Conservation (phyloP, 2,888 invertebrate genomes). For the Aplocera efformata region DNA sequence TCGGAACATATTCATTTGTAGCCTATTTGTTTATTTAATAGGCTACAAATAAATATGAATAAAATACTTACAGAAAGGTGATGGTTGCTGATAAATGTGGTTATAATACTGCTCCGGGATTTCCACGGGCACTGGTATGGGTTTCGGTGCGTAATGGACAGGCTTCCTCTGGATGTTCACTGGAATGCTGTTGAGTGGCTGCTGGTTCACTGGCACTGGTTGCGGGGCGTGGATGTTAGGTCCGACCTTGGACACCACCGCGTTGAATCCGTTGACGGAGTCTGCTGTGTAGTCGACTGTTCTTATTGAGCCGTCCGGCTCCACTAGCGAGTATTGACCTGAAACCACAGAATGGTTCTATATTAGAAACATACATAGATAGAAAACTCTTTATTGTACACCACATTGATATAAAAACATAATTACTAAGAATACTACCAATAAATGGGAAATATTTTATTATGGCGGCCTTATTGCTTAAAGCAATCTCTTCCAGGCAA, state of each 20-base stretch:
- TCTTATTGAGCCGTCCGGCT: slow-evolving; percentile 75
- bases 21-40: too few species aligned
- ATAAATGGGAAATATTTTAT: too few species aligned
- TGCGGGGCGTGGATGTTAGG: slow-evolving; percentile 65
- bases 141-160: slow-evolving; percentile 47
- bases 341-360: too few species aligned
- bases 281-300: slow-evolving; percentile 82
- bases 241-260: slow-evolving; percentile 75
- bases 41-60: background rate
- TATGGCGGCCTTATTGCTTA: too few species aligned
- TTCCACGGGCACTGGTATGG: slow-evolving; percentile 63
- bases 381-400: too few species aligned
- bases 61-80: slow-evolving; percentile 21
- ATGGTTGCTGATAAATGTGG: slow-evolving; percentile 13
- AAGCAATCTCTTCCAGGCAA: too few species aligned
- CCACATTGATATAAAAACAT: too few species aligned
- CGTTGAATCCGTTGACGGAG: slow-evolving; percentile 79
- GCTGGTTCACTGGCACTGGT: slow-evolving; percentile 1
- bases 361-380: too few species aligned
- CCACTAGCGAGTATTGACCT: slow-evolving; percentile 77
- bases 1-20: too few species aligned
- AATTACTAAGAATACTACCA: too few species aligned
- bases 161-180: slow-evolving; percentile 19
- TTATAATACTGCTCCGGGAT: slow-evolving; percentile 41
- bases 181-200: background rate